Conservation (phyloP, 2,113 vertebrate species). For the Rhinoderma darwinii region DNA sequence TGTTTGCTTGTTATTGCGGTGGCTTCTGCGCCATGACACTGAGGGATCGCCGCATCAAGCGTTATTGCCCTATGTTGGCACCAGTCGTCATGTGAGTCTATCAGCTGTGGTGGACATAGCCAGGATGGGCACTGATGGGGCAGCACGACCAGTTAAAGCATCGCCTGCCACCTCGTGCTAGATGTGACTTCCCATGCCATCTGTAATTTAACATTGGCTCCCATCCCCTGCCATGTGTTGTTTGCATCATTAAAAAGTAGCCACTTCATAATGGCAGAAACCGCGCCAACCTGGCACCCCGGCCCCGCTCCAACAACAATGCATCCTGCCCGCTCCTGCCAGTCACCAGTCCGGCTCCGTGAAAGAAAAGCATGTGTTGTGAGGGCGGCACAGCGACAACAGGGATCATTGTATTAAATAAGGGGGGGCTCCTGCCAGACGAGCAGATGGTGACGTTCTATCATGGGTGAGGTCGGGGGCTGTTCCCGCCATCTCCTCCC, state of each 20-base stretch:
- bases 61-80: background rate
- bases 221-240: slow-evolving; percentile 7
- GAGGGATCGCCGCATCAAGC: background rate
- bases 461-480: background rate
- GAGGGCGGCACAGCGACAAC: background rate
- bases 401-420: background rate
- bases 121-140: background rate
- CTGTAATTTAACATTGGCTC: slow-evolving; percentile 1
- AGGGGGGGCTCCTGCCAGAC: background rate
- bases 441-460: background rate
- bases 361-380: background rate
- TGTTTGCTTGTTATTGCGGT: background rate
- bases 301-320: background rate
- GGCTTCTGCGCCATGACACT: background rate
- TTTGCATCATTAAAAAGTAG: slow-evolving; percentile 24
- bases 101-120: background rate
- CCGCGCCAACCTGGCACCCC: background rate
- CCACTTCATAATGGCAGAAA: background rate
- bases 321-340: background rate
- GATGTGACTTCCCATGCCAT: background rate
- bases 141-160: background rate
- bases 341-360: background rate
- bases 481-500: background rate
- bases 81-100: background rate
- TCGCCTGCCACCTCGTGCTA: background rate